Evolutionary conservation across 2,113 vertebrate species (phyloP), one percentile per base, ranked within the genome.

Genomic region (Tor tambroides): DNA sequence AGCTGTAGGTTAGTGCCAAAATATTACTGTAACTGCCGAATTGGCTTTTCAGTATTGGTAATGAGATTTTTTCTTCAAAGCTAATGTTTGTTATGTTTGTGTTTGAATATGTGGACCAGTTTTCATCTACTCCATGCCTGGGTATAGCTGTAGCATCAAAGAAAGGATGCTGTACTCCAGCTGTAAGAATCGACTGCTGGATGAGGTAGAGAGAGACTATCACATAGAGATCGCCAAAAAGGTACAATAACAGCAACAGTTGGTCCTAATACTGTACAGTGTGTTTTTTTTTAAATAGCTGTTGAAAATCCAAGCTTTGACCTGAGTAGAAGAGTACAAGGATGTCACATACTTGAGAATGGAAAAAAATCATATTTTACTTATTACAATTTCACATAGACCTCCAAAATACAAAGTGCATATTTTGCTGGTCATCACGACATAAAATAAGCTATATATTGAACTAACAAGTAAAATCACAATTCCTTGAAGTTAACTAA

Each of bases 101-200:
- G 46, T 71, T 65, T 28, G 19, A 38, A 21, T 89, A 6, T 80
- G 6, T 91, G 83, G 91, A 91, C 0, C 95, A 99, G 98, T 99
- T 80, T 99, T 99, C 87, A 98, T 99, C 93, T 99, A 99, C 93
- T 99, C 98, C 12, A 99, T 99, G 98, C 98, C 98, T 0, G 98
- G 98, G 0, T 99, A 98, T 94, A 99, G 96, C 89, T 99, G 98
- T 91, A 98, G 98, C 90, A 98, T 99, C 92, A 99, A 97, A 88
- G 98, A 99, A 85, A 95, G 98, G 83, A 99, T 99, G 98, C 93
- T 99, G 35, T 99, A 99, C 91, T 99, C 98, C 88, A 99, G 98
- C 95, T 99, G 98, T 93, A 99, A 99, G 95, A 98, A 97, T 94
- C 94, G 96, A 35, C 94, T 99, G 89, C 95, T 99, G 11, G 97